phyloP scores from a whole-genome alignment of 1,140 invertebrate species.

The Phenacoccus solenopsis region DNA sequence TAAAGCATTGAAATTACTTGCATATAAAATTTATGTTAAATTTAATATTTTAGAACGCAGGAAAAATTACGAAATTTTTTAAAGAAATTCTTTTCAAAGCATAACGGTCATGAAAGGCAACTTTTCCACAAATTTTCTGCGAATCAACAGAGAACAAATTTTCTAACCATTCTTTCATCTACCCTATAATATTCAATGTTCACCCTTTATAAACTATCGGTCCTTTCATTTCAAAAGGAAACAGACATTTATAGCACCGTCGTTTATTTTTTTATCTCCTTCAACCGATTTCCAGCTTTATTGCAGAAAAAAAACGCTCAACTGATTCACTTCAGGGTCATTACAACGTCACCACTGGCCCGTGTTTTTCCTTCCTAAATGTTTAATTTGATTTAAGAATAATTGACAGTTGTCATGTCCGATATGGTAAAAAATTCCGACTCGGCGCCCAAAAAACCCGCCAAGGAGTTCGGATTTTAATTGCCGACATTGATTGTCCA shows the following conservation, averaged over 20 bases:
- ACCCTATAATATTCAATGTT: too few relatives aligned
- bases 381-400: background rate
- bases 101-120: too few relatives aligned
- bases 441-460: background rate
- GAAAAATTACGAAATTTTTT: too few relatives aligned
- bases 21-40: too few relatives aligned
- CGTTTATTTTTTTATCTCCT: background rate
- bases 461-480: background rate
- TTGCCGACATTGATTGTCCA: background rate
- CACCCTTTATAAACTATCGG: background rate
- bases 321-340: background rate
- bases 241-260: background rate
- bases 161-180: too few relatives aligned
- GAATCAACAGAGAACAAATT: too few relatives aligned
- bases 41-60: too few relatives aligned
- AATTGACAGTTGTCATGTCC: conserved; percentile 1
- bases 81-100: too few relatives aligned
- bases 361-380: background rate
- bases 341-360: background rate
- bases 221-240: background rate
- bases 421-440: background rate
- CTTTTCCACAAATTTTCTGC: too few relatives aligned
- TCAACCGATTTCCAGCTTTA: background rate
- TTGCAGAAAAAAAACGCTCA: background rate
- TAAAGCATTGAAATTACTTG: too few relatives aligned